Percentiles rank a stretch among this genome's conserved stretches.
These are phyloP conservation scores for Myotis planiceps DNA, from an alignment of 2,797 vertebrate genomes.

Conservation along the genomic window DNA sequence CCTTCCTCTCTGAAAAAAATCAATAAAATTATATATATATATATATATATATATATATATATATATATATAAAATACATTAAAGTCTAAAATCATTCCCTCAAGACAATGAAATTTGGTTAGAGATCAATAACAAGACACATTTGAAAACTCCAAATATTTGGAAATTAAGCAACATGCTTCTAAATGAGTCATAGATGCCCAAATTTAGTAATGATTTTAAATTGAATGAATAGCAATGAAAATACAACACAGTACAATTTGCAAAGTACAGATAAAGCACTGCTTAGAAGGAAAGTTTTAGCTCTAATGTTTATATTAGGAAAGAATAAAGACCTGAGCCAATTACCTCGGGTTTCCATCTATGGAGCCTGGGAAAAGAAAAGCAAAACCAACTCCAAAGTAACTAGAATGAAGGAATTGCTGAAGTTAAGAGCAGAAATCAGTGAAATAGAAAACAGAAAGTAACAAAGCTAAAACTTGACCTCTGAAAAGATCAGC, in stretches of 20 bases:
- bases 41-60: too few relatives aligned
- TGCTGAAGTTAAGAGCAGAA: background rate
- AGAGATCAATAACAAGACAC: background rate
- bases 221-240: background rate
- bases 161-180: background rate
- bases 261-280: background rate
- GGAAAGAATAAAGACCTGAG: background rate
- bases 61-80: too few relatives aligned
- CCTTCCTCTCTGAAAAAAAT: too few relatives aligned
- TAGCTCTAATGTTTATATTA: background rate
- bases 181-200: background rate
- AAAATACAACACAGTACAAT: background rate
- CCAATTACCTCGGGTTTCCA: background rate
- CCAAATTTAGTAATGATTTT: background rate
- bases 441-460: background rate
- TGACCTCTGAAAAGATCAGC: background rate
- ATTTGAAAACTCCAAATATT: background rate
- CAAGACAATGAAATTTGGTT: background rate
- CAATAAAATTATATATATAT: too few relatives aligned
- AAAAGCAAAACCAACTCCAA: background rate
- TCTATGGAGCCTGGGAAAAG: background rate
- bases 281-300: background rate
- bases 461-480: background rate
- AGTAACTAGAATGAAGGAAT: background rate
- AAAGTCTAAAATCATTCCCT: background rate